Evolutionary conservation across 1,140 invertebrate genomes (phyloP), one percentile per base, ranked within the genome.

Genomic region (Drosophila orena): DNA sequence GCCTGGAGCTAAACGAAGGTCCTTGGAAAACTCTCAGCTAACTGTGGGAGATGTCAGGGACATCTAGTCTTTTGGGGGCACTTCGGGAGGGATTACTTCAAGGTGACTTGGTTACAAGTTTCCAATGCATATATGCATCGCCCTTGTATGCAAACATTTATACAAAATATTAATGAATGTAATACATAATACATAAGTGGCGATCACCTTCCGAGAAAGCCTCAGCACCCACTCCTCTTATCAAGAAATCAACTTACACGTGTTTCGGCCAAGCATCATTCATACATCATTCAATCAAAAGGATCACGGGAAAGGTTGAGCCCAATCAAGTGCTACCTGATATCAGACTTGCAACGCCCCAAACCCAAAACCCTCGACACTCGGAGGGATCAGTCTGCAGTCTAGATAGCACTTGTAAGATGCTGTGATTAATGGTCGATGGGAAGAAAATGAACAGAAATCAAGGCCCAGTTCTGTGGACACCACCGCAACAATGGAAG

Each of bases 391-490:
- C 73, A 37, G 34, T 42, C 44, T 15, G 12, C 10, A 38, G 5
- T 50, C 44, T 20, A 14, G 77, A 85, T 85, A 65, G 58, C 58
- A 85, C 79, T 80, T 80, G 66, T 58, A 75, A 77, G 62, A 65
- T 61, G 75, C 62, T 69, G 68, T 89, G 79, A 89, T 89, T 90
- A 89, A 89, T 89, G 84, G 77, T 70, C 65, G 50, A 49, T n/a
- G 35, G 22, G 27, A 46, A 52, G 2, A 14, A 4, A 8, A 20
- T 20, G 7, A 30, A 15, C 42, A 35, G 17, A 35, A 58, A 20
- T 79, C 66, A 50, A 79, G 81, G 69, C 61, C 78, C 77, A 84
- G 68, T 84, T 79, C 76, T 69, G 61, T 69, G 77, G 80, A 47
- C 62, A 66, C 47, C 62, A 77, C 66, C 47, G 60, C 62, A 88